These are phyloP conservation scores for Lasaia peninsularis DNA, from an alignment of 1,140 invertebrate species.

Conservation along the genomic window DNA sequence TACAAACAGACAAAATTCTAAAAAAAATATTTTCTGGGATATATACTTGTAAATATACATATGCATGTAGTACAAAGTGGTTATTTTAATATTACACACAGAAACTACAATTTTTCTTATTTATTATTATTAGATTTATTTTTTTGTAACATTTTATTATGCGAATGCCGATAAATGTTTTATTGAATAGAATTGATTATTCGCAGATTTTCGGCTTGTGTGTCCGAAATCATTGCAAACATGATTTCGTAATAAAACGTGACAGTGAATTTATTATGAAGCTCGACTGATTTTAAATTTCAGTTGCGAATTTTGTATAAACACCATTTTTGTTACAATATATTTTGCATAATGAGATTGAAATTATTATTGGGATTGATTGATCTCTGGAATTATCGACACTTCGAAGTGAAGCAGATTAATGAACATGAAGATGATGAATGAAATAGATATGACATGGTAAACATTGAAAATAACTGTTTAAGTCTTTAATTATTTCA, in stretches of 20 bases:
- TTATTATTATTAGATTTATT: too few relatives aligned
- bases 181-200: background rate
- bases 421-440: background rate
- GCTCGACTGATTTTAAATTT: background rate
- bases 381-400: background rate
- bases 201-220: background rate
- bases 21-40: too few relatives aligned
- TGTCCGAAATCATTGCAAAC: background rate
- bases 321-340: background rate
- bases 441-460: background rate
- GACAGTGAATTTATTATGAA: conserved; percentile 5
- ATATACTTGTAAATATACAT: too few relatives aligned
- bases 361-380: background rate
- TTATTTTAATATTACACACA: too few relatives aligned
- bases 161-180: background rate
- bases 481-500: too few relatives aligned
- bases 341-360: conserved; percentile 1
- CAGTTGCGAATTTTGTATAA: background rate
- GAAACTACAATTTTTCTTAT: too few relatives aligned
- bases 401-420: too few relatives aligned
- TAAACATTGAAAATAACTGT: too few relatives aligned
- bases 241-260: conserved; percentile 6
- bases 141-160: too few relatives aligned
- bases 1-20: too few relatives aligned
- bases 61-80: too few relatives aligned